Evolutionary conservation across 1,140 invertebrate species (phyloP), one percentile per base, ranked within the genome.

Genomic region (Campoletis sonorensis): DNA sequence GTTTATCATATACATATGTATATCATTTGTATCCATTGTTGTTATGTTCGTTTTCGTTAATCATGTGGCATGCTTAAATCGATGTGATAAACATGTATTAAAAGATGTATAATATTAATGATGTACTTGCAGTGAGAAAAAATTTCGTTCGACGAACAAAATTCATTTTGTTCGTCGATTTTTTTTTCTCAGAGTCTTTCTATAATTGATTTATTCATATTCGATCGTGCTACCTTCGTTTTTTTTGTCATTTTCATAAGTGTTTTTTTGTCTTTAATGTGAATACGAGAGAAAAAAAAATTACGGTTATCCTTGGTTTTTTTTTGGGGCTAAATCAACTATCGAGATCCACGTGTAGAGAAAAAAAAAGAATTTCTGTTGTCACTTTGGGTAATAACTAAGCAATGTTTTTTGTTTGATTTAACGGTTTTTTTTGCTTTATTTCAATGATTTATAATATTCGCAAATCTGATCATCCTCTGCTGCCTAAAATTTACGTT

Each of bases 81-180:
- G 83, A 84, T 73, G 77, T 77, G 70, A 82, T 82, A 84, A 80
- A 82, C 72, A 84, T 79, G 76, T 82, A 79, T 82, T 82, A 77
- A 81, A 84, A 82, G 81, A 82, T 81, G 81, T 73, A 64, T 82
- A n/a, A 58, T 84, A 78, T 78, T 81, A 82, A 75, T 71, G 76
- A 45, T 51, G 79, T 79, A 54, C 18, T 80, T 37, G 10, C 37
- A 37, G 4, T 37, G 37, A 37, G 37, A 37, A 37, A 37, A 37
- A 37, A 37, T n/a, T n/a, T n/a, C n/a, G n/a, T n/a, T n/a, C n/a
- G n/a, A n/a, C n/a, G n/a, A n/a, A n/a, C n/a, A n/a, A n/a, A n/a
- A n/a, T n/a, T n/a, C n/a, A n/a, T n/a, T n/a, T n/a, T n/a, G n/a
- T n/a, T n/a, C n/a, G n/a, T n/a, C n/a, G n/a, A n/a, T 37, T 37